Evolutionary conservation across 2,113 vertebrate species (phyloP).

Genomic region (Engystomops pustulosus): DNA sequence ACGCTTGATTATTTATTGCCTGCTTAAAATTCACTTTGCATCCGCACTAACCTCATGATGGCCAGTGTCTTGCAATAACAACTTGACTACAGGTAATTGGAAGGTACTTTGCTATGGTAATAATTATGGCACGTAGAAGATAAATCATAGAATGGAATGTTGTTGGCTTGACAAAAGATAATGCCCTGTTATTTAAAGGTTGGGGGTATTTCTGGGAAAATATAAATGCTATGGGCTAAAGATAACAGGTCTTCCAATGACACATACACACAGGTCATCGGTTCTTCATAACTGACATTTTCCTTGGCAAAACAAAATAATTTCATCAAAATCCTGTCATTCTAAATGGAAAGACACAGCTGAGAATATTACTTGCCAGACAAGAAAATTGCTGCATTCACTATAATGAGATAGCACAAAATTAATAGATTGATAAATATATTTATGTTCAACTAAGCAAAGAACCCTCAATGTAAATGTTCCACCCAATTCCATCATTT

Average conservation of each 20-base stretch:
- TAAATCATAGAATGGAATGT: not conserved
- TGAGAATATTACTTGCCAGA: conserved; percentile 21
- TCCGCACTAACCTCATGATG: conserved; percentile 43
- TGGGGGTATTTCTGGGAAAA: not conserved
- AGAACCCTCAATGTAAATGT: not conserved
- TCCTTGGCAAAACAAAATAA: conserved; percentile 47
- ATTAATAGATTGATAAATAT: conserved; percentile 19
- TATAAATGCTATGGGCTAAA: conserved; percentile 36
- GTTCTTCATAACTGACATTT: conserved; percentile 32
- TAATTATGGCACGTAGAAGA: conserved; percentile 16
- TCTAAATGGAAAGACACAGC: not conserved
- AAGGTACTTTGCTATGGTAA: conserved; percentile 14
- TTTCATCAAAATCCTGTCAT: conserved; percentile 31
- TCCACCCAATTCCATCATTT: too few relatives aligned
- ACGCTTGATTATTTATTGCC: conserved; percentile 35
- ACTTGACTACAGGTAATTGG: conserved; percentile 28
- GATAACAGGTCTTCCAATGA: conserved; percentile 13
- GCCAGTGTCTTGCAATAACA: conserved; percentile 37
- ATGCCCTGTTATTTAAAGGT: conserved; percentile 34
- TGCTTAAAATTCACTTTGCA: conserved; percentile 52
- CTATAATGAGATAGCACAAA: not conserved
- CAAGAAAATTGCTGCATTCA: conserved; percentile 21
- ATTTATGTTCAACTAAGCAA: not conserved
- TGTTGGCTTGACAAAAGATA: not conserved
- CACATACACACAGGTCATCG: conserved; percentile 5